Conservation (phyloP, 2,113 vertebrate genomes). For the Pontoporia blainvillei region DNA sequence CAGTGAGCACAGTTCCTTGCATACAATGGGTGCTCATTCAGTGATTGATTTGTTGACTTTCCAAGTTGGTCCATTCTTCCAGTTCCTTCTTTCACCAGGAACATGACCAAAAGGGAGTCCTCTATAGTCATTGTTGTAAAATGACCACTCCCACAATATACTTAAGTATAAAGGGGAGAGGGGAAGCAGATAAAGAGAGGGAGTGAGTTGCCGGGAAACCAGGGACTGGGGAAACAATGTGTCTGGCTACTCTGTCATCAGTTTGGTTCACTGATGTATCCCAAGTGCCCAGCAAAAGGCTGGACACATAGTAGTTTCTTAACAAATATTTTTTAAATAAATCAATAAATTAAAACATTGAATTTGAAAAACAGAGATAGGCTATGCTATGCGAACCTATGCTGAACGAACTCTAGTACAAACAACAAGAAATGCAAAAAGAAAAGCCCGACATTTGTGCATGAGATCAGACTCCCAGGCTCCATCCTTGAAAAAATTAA, state of each 20-base stretch:
- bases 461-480: background rate
- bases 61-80: background rate
- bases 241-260: background rate
- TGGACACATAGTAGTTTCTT: background rate
- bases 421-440: background rate
- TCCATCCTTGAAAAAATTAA: background rate
- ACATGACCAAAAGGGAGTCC: background rate
- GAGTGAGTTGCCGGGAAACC: background rate
- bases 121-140: background rate
- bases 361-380: slow-evolving; percentile 31
- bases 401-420: background rate
- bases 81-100: background rate
- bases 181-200: background rate
- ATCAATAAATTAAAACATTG: background rate
- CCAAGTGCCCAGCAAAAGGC: background rate
- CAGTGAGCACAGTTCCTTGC: background rate
- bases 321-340: background rate
- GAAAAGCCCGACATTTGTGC: background rate
- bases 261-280: background rate
- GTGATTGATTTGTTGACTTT: background rate
- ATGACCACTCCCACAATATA: background rate
- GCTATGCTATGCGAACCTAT: background rate
- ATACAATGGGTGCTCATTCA: background rate
- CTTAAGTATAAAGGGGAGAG: background rate
- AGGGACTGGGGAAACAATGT: background rate